A percentile compares a stretch with the other conserved stretches of the same genome.
phyloP scores from a whole-genome alignment of 2,888 invertebrate species.

The Tuta absoluta region DNA sequence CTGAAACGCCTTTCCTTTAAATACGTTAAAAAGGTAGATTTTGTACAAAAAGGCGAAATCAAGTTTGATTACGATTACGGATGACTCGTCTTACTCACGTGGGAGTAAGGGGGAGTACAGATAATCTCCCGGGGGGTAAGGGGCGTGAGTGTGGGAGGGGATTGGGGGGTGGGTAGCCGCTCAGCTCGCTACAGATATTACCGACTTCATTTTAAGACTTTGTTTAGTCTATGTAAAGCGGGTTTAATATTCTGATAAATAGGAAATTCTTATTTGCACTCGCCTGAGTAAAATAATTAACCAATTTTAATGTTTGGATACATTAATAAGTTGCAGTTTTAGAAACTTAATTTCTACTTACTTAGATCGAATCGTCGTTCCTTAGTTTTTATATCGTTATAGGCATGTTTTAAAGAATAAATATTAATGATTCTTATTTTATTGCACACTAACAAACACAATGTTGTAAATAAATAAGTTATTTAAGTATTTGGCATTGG shows the following conservation, averaged over 20 bases:
- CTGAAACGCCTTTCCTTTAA: not conserved
- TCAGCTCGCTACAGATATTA: slow-evolving; percentile 5
- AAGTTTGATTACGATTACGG: slow-evolving; percentile 1
- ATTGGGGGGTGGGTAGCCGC: not conserved
- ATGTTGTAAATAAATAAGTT: too few relatives aligned
- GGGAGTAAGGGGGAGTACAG: slow-evolving; percentile 24
- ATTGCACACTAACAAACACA: too few relatives aligned
- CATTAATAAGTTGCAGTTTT: too few relatives aligned
- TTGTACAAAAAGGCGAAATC: not conserved
- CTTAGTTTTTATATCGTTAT: too few relatives aligned
- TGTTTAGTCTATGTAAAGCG: slow-evolving; percentile 12
- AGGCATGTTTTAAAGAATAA: too few relatives aligned
- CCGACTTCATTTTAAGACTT: slow-evolving; percentile 23
- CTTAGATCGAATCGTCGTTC: too few relatives aligned
- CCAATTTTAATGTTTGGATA: too few relatives aligned
- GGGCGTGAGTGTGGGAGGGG: not conserved
- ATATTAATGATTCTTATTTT: too few relatives aligned
- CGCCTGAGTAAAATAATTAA: too few relatives aligned
- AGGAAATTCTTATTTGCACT: not conserved
- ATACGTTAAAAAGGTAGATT: not conserved
- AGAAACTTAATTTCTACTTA: too few relatives aligned
- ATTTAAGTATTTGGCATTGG: too few relatives aligned
- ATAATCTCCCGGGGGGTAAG: slow-evolving; percentile 33
- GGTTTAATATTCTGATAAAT: not conserved
- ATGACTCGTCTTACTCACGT: slow-evolving; percentile 24